Evolutionary conservation across 2,797 vertebrate species (phyloP).

Genomic region (Prunella strophiata): DNA sequence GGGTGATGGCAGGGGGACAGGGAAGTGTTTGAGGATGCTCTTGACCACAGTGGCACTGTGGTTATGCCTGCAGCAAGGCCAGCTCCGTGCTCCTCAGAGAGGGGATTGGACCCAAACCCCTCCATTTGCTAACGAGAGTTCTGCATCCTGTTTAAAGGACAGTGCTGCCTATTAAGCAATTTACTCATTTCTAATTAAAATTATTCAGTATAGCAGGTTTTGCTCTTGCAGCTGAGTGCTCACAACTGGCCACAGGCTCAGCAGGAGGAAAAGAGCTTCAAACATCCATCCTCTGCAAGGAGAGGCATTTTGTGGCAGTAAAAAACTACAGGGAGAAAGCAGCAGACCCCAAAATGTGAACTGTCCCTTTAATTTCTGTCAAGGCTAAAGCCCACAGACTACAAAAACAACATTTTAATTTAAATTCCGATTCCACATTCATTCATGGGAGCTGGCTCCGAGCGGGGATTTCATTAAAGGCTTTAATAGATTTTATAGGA

Average conservation of each 20-base stretch:
- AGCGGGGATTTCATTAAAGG: slow-evolving; percentile 79
- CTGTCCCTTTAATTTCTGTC: slow-evolving; percentile 68
- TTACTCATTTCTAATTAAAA: slow-evolving; percentile 38
- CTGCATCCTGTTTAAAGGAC: background rate
- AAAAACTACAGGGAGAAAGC: background rate
- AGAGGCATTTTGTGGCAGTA: background rate
- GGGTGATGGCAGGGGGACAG: background rate
- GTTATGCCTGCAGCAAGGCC: background rate
- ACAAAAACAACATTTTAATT: slow-evolving; percentile 78
- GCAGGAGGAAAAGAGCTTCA: background rate
- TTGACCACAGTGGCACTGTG: background rate
- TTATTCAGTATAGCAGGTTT: background rate
- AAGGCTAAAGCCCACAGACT: slow-evolving; percentile 52
- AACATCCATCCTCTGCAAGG: background rate
- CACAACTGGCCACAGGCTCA: background rate
- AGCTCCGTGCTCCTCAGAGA: fast-evolving
- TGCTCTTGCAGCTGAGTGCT: background rate
- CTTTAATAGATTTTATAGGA: slow-evolving; percentile 79
- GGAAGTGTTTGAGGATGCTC: background rate
- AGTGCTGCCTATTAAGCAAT: slow-evolving; percentile 3
- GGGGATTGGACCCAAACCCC: background rate
- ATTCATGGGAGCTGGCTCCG: slow-evolving; percentile 71
- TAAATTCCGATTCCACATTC: slow-evolving; percentile 75
- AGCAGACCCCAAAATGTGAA: background rate
- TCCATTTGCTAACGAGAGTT: fast-evolving